Percentiles rank a stretch among this genome's conserved stretches.
phyloP scores from a whole-genome alignment of 2,113 vertebrate species.

The Pteronura brasiliensis region DNA sequence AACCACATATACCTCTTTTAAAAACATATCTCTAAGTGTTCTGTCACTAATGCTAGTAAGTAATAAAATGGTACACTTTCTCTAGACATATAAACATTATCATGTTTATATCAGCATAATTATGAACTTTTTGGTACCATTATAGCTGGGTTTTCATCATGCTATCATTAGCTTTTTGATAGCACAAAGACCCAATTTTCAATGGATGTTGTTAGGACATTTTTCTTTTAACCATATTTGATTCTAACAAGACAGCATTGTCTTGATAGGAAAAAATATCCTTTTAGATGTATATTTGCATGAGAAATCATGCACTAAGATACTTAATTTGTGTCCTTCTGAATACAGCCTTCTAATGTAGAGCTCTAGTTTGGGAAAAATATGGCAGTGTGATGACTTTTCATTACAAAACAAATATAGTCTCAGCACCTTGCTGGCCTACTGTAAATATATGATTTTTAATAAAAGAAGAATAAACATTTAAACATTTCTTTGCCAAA shows the following conservation, averaged over 20 bases:
- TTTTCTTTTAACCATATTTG: conserved; percentile 48
- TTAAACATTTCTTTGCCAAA: conserved; percentile 52
- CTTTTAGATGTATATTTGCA: background rate
- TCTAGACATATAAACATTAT: conserved; percentile 77
- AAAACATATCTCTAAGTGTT: conserved; percentile 78
- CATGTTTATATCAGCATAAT: conserved; percentile 76
- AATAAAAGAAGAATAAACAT: conserved; percentile 69
- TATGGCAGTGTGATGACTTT: background rate
- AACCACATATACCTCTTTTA: conserved; percentile 66
- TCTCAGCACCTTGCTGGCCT: conserved; percentile 23
- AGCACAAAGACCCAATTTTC: conserved; percentile 71
- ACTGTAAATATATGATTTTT: conserved; percentile 53
- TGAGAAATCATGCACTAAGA: background rate
- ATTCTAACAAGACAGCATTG: background rate
- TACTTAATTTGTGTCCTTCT: background rate
- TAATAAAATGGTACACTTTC: conserved; percentile 77
- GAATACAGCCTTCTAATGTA: background rate
- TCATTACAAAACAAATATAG: conserved; percentile 27
- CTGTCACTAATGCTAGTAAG: conserved; percentile 75
- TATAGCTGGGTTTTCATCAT: conserved; percentile 75
- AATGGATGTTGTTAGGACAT: conserved; percentile 64
- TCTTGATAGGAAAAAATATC: background rate
- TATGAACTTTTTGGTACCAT: conserved; percentile 73
- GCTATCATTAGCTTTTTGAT: conserved; percentile 75
- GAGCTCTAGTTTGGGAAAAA: background rate